A percentile compares a stretch with the other conserved stretches of the same genome.
phyloP scores from a whole-genome alignment of 2,888 invertebrate species.

The Drosophila incognita region DNA sequence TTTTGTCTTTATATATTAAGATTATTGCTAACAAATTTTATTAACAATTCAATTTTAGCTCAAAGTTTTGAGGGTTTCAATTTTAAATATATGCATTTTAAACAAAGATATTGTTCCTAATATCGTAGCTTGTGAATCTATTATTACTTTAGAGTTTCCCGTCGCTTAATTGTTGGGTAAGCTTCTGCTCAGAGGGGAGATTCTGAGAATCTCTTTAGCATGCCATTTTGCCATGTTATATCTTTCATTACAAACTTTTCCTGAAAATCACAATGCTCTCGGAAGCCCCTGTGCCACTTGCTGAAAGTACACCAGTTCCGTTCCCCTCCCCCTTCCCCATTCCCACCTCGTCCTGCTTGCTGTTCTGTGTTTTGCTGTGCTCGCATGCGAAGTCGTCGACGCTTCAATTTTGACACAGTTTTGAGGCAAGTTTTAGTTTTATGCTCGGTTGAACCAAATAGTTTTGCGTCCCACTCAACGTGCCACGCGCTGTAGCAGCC shows the following conservation, averaged over 20 bases:
- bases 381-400: constrained; percentile 39
- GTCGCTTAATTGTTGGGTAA: constrained; percentile 10
- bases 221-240: constrained; percentile 26
- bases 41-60: not conserved
- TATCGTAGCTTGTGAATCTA: not conserved
- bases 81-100: not conserved
- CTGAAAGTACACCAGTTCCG: not conserved
- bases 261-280: constrained; percentile 29
- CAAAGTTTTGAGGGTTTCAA: not conserved
- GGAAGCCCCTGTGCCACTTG: not conserved
- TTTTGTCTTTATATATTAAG: not conserved
- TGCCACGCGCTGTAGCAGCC: constrained; percentile 49
- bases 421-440: constrained; percentile 73
- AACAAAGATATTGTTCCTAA: not conserved
- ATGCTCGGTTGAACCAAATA: constrained; percentile 74
- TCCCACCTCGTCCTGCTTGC: constrained; percentile 1
- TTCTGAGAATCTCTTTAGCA: constrained; percentile 28
- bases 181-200: constrained; percentile 22
- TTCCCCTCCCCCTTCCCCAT: not conserved
- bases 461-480: constrained; percentile 49
- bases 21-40: not conserved
- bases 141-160: not conserved
- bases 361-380: constrained; percentile 31
- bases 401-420: constrained; percentile 75
- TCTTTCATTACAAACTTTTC: constrained; percentile 50